Evolutionary conservation across 2,888 invertebrate species (phyloP).

Genomic region (Teinopalpus imperialis): DNA sequence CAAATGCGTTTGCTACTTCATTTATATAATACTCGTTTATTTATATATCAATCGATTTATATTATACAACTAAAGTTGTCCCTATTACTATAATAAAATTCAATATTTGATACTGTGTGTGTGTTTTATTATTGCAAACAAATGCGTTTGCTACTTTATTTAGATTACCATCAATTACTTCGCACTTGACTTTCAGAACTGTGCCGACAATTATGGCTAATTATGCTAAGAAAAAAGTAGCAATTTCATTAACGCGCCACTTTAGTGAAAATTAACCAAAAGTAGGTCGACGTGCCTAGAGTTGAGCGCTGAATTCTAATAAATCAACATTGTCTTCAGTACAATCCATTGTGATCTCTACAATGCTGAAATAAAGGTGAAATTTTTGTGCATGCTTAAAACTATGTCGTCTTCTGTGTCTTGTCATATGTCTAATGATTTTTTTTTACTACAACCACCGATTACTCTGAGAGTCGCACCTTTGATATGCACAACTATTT

Average conservation of each 20-base stretch:
- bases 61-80: no score
- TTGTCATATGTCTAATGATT: not conserved
- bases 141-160: not conserved
- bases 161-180: constrained; percentile 9
- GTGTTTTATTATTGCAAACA: not conserved
- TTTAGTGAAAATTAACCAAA: constrained; percentile 23
- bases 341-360: constrained; percentile 16
- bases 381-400: not conserved
- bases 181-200: constrained; percentile 25
- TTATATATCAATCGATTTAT: no score
- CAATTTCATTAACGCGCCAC: constrained; percentile 24
- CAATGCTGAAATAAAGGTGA: not conserved
- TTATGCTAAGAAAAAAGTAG: constrained; percentile 13
- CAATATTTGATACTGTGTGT: not conserved
- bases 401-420: constrained; percentile 1
- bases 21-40: no score
- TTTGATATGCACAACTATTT: no score
- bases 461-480: not conserved
- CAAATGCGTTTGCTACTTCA: no score
- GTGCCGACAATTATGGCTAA: constrained; percentile 12
- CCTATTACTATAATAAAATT: no score
- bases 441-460: not conserved
- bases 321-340: constrained; percentile 4
- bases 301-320: constrained; percentile 19
- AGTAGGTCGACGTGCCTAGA: constrained; percentile 22